phyloP scores from a whole-genome alignment of 2,888 invertebrate genomes.

The Schrankia costaestrigalis region DNA sequence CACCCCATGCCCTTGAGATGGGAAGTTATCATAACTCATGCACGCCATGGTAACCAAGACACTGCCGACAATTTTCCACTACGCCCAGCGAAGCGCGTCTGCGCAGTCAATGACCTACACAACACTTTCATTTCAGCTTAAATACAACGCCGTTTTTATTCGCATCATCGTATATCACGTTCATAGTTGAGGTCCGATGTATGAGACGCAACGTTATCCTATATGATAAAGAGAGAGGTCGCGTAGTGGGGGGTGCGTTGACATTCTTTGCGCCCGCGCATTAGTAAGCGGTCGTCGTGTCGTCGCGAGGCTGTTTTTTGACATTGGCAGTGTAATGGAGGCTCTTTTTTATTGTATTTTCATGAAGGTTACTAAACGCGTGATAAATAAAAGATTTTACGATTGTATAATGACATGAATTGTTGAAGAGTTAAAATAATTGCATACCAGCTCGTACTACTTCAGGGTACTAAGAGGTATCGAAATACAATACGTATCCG shows the following conservation, averaged over 20 bases:
- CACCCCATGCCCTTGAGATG: conserved; percentile 30
- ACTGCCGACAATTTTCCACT: conserved; percentile 38
- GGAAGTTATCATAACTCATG: conserved; percentile 11
- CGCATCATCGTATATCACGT: conserved; percentile 10
- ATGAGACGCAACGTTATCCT: conserved; percentile 15
- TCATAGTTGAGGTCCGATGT: conserved; percentile 12
- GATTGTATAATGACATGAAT: neutral
- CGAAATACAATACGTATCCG: too few relatives aligned
- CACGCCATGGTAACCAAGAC: conserved; percentile 20
- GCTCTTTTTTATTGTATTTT: conserved; percentile 19
- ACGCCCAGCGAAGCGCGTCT: conserved; percentile 37
- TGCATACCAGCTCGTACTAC: too few relatives aligned
- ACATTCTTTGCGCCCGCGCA: conserved; percentile 35
- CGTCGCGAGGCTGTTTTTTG: conserved; percentile 39
- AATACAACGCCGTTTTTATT: conserved; percentile 18
- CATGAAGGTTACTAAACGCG: conserved; percentile 24
- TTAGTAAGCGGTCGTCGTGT: conserved; percentile 25
- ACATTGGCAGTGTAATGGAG: conserved; percentile 43
- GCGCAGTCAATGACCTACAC: conserved; percentile 45
- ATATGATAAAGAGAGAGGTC: conserved; percentile 18
- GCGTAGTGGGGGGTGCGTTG: conserved; percentile 20
- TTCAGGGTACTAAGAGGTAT: too few relatives aligned
- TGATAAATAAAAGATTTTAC: conserved; percentile 13
- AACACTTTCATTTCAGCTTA: conserved; percentile 37
- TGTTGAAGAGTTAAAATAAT: conserved; percentile 1